Evolutionary conservation across 2,888 invertebrate genomes (phyloP).

Genomic region (Nysson spinosus): DNA sequence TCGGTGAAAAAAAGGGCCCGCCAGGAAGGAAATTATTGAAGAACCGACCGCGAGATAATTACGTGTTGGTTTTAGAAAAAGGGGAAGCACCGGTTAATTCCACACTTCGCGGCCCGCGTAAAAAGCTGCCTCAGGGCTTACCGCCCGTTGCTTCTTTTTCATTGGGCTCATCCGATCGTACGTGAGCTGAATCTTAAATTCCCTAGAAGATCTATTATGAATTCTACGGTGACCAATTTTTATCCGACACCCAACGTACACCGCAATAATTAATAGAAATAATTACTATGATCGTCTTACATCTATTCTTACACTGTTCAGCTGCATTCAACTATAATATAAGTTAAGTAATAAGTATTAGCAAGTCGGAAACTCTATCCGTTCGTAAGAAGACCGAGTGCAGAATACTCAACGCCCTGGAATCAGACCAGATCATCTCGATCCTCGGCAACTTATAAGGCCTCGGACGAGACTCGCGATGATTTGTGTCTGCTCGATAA

Average conservation of each 20-base stretch:
- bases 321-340: no score
- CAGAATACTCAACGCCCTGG: slow-evolving; percentile 7
- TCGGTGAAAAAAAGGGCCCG: slow-evolving; percentile 55
- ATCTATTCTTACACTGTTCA: no score
- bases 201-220: no score
- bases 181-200: slow-evolving; percentile 5
- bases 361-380: slow-evolving; percentile 1
- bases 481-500: slow-evolving; percentile 53
- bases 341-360: no score
- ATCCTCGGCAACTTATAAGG: slow-evolving; percentile 3
- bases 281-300: no score
- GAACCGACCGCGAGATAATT: slow-evolving; percentile 75
- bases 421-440: slow-evolving; percentile 21
- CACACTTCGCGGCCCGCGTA: slow-evolving; percentile 59
- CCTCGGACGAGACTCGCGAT: slow-evolving; percentile 18
- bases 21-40: slow-evolving; percentile 57
- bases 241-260: no score
- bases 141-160: slow-evolving; percentile 19
- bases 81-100: slow-evolving; percentile 71
- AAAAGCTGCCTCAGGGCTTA: slow-evolving; percentile 46
- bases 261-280: no score
- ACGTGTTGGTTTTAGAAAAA: slow-evolving; percentile 77
- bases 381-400: not conserved
- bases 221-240: no score
- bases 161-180: slow-evolving; percentile 20